Percentiles rank a stretch among this genome's conserved stretches.
Conservation (phyloP, 2,888 invertebrate genomes). For the Ichneumoninae sp. region DNA sequence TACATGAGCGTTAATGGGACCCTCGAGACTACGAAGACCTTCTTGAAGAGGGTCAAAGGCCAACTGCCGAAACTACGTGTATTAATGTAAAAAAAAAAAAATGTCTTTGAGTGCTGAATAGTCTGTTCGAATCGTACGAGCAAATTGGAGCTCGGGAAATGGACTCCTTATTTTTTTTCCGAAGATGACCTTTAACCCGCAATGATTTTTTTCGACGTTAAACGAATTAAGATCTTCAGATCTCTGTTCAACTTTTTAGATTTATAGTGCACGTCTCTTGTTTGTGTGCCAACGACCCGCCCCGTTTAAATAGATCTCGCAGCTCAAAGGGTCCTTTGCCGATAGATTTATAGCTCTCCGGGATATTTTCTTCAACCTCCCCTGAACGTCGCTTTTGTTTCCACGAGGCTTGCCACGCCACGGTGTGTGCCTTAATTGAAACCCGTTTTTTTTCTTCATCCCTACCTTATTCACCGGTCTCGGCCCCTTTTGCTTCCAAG, state of each 20-base stretch:
- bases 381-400: slow-evolving; percentile 39
- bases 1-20: slow-evolving; percentile 70
- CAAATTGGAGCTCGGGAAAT: slow-evolving; percentile 13
- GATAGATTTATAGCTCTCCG: slow-evolving; percentile 65
- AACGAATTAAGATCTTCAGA: slow-evolving; percentile 23
- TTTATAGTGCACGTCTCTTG: slow-evolving; percentile 69
- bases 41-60: slow-evolving; percentile 52
- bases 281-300: slow-evolving; percentile 60
- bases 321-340: slow-evolving; percentile 31
- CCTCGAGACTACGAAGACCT: slow-evolving; percentile 56
- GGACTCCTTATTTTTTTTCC: neutral
- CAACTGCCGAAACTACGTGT: slow-evolving; percentile 51
- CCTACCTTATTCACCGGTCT: slow-evolving; percentile 26
- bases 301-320: slow-evolving; percentile 37
- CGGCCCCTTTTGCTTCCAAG: slow-evolving; percentile 43
- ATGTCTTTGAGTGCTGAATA: slow-evolving; percentile 40
- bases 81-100: slow-evolving; percentile 8
- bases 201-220: neutral
- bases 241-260: slow-evolving; percentile 16
- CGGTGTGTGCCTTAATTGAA: slow-evolving; percentile 60
- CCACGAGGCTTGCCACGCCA: slow-evolving; percentile 28
- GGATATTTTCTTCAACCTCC: slow-evolving; percentile 41
- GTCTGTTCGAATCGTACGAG: slow-evolving; percentile 17
- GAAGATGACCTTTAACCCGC: neutral
- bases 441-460: slow-evolving; percentile 47